Base-by-base conservation (phyloP, 1,140 invertebrate species). In the Belonocnema kinseyi region DNA sequence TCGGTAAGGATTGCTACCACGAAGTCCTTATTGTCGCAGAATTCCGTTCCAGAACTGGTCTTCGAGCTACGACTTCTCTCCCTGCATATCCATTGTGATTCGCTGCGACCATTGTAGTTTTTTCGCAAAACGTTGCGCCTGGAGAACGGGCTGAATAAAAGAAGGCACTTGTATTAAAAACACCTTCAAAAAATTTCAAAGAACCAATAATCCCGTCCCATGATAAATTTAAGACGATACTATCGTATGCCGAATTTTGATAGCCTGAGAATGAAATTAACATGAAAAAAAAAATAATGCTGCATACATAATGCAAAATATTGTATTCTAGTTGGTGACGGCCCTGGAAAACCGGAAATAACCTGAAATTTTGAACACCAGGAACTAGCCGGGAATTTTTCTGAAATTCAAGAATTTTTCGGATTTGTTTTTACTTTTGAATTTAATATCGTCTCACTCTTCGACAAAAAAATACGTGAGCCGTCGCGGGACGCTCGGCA, bases 21-120 rank as follows among this genome's bases (percentile, higher is more conserved):
- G 73, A 54, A 74, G 46, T n/a, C 74, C 74, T 75, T 75, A 75
- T 61, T 75, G 74, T 61, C 74, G 54, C 74, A 46, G 61, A 66
- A 66, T 66, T 66, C 61, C 61, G 40, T 11, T 11, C 40, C 5
- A 46, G 40, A 46, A 46, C 40, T 46, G n/a, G 21, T 21, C 21
- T 46, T 50, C 56, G 17, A 19, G 56, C 21, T 17, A 50, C 56
- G 73, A 58, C 40, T 13, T 50, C n/a, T 12, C 26, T 14, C 61
- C 26, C 58, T 58, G 56, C 61, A 14, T 66, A 33, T 66, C 61
- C 61, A 66, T 66, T 66, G 61, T 66, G 61, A 66, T 70, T 76
- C 51, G 52, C 61, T 16, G 26, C 46, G 50, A 53, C 58, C 61
- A 76, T 76, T 76, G 74, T 71, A 52, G 33, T 53, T 50, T 75